Evolutionary conservation across 2,113 vertebrate species (phyloP), one percentile per base, ranked within the genome.

Genomic region (Turdus rufiventris): DNA sequence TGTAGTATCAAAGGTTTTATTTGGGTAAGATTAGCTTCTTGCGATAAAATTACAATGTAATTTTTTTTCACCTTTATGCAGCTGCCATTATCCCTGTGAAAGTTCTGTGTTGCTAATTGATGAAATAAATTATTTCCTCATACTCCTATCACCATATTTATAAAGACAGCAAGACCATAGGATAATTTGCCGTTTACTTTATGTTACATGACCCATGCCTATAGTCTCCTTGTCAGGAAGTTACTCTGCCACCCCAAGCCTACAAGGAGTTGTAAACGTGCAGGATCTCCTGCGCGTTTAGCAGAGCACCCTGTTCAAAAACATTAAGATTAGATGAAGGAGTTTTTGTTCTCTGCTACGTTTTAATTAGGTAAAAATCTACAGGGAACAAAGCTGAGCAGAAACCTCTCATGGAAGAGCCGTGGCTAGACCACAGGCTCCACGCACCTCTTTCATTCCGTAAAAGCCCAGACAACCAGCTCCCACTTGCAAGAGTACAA

Each of bases 341-440:
- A 60, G 25, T 80, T 94, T 93, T 85, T 3, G 2, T 48, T 94
- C 57, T 63, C 68, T 3, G 5, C 25, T 85, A 77, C 6, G 4
- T 83, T 96, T 88, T 95, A 87, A 95, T 94, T 94, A 94, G 63
- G 48, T 54, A 54, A 91, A 95, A 91, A 36, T 56, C 87, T 63
- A 15, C 34, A 62, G 53, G 75, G 66, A 94, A 43, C 63, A 92
- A 94, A 96, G 82, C 26, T 89, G 73, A 89, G 76, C 66, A 79
- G 70, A 94, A 91, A 50, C 40, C 18, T 60, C 61, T 70, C 85
- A 36, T 1, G 4, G 43, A 33, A 82, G 63, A 88, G 47, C 40
- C 0, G 0, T 42, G 65, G 67, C 60, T 95, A 66, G 34, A 90
- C 51, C 54, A 61, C 24, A 51, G 57, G 45, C 54, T 90, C 51